Evolutionary conservation across 37 sponge, comb jelly and placozoan genomes (phyloP), one percentile per base, ranked within the genome.

Genomic region (Agelas oroides): DNA sequence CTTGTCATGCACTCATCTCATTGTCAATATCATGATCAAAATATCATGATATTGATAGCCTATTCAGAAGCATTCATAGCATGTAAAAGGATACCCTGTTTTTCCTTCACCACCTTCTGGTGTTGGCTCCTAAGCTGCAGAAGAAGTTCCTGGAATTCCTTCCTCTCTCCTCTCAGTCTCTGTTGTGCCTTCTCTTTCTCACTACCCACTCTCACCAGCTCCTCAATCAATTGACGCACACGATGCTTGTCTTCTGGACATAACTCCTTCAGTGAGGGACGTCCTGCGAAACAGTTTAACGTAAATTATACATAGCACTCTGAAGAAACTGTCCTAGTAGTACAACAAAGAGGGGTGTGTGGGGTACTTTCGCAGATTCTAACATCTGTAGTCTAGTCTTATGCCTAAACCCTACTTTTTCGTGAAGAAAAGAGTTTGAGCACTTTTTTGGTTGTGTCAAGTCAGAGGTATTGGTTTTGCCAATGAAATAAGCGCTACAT

Each of bases 171-270:
- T 1, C 28, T 25, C 23, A 85, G 33, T 28, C 35, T 55, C 18
- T 30, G 62, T 35, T 85, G 81, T 37, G 76, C 16, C 24, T 13
- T 46, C 23, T 88, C 93, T 65, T 88, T 92, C 81, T 92, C 93
- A 31, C 71, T 62, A 65, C 89, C 73, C 14, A 60, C 70, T 39
- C 65, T 27, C 0, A 89, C 93, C 37, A 92, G 81, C n/a, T 88
- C 79, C 76, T 88, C 76, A 6, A 92, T 67, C 65, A 92, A 71
- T 56, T 80, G 77, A 30, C 52, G 80, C 27, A 92, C 89, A 19
- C 81, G 58, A 34, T 33, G 70, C 80, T 88, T 92, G 76, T 92
- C 93, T 30, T 80, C 81, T 1, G 85, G 76, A 37, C 93, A 88
- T 5, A 92, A 71, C 53, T 88, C 85, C 53, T 84, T 59, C 59